Percentiles rank a stretch among this genome's conserved stretches.
Evolutionary conservation across 2,888 invertebrate genomes (phyloP).

Genomic region (Atrina japonica): DNA sequence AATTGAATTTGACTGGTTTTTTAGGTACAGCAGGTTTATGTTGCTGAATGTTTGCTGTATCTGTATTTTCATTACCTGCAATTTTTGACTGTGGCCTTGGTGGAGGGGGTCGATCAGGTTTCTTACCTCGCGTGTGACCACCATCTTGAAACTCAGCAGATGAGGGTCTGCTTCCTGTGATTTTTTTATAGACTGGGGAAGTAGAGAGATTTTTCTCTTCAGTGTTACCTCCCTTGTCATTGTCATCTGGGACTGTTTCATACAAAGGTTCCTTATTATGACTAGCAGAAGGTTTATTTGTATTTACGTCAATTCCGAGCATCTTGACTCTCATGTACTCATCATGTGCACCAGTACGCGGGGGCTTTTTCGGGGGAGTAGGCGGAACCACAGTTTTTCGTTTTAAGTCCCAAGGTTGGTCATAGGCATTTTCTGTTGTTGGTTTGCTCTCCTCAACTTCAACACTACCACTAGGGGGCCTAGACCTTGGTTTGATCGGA

Average conservation of each 20-base stretch:
- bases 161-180: slow-evolving; percentile 15
- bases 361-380: slow-evolving; percentile 66
- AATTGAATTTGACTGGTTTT: slow-evolving; percentile 19
- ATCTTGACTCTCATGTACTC: slow-evolving; percentile 64
- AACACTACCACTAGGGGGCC: slow-evolving; percentile 32
- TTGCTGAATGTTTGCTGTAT: background rate
- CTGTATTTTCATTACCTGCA: slow-evolving; percentile 4
- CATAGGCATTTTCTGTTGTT: slow-evolving; percentile 18
- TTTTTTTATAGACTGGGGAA: slow-evolving; percentile 33
- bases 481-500: slow-evolving; percentile 35
- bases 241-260: slow-evolving; percentile 26
- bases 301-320: background rate
- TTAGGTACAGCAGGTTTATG: slow-evolving; percentile 30
- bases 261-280: slow-evolving; percentile 1
- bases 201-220: background rate
- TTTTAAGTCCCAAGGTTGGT: slow-evolving; percentile 34
- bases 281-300: background rate
- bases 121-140: slow-evolving; percentile 8
- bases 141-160: slow-evolving; percentile 3
- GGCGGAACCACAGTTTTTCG: background rate
- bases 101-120: slow-evolving; percentile 58
- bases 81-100: slow-evolving; percentile 55
- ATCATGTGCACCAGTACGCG: slow-evolving; percentile 72
- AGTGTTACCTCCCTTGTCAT: background rate
- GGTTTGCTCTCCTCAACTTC: slow-evolving; percentile 28